Base-by-base conservation (phyloP, 2,113 vertebrate species). In the Pterocles orientalis region DNA sequence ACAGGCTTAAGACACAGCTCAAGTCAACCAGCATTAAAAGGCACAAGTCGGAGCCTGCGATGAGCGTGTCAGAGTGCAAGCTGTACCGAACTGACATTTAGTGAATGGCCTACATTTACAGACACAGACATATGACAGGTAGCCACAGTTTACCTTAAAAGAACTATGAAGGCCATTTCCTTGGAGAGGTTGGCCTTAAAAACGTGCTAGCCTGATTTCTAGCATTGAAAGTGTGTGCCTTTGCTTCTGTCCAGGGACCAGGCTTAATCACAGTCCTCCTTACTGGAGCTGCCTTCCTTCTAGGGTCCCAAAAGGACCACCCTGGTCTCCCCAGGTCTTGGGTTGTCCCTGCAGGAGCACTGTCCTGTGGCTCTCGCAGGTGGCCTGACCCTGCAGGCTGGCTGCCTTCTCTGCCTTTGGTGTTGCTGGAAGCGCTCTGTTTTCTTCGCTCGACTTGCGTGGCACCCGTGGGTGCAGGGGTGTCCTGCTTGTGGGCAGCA, bases 371-470 rank as follows among this genome's bases (percentile, higher is more conserved):
- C 48, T 77, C 43, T 48, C 2, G 4, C 0, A 0, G 53, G 65
- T 12, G 14, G 18, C 64, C 64, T 68, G 50, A 28, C 58, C 29
- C 60, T 53, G 41, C 0, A 9, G 54, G 24, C 75, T 62, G 50
- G 10, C 11, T 90, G 65, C 12, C 25, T 87, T 58, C 61, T 71
- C 39, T 50, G 8, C 33, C 34, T 18, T 60, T 1, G 3, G 17
- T 0, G 0, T n/a, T 62, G 50, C 56, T 76, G 69, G 48, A 75
- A 60, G 64, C 66, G 24, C 3, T 3, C 34, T 7, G 1, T n/a
- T 73, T 83, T 58, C 71, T 62, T 62, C 2, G 1, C 50, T 64
- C 3, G 2, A 7, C 20, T 60, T 51, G n/a, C 1, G 8, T 51
- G 65, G 82, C 70, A 76, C 36, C 20, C 9, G 0, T 8, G 10